Percentiles rank a stretch among this genome's conserved stretches.
Conservation (phyloP, 2,113 vertebrate genomes). For the Seriola aureovittata region DNA sequence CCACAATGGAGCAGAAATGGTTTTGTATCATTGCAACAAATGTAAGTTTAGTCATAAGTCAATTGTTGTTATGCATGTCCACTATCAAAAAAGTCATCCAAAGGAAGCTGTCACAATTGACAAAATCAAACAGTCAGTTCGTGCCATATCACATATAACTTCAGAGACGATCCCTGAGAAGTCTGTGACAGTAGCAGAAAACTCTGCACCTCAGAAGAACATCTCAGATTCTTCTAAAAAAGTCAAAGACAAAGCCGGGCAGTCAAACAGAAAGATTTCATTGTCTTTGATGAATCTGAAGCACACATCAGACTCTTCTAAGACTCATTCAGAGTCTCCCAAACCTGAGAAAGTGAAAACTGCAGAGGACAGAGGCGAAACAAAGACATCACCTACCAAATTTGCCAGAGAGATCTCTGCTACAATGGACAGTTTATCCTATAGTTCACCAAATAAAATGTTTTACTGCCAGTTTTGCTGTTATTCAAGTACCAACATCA, state of each 20-base stretch:
- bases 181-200: background rate
- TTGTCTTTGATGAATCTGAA: background rate
- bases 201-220: background rate
- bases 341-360: background rate
- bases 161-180: background rate
- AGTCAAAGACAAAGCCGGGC: background rate
- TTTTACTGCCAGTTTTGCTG: constrained; percentile 92
- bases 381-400: background rate
- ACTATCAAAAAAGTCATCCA: constrained; percentile 92
- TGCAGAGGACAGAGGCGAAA: background rate
- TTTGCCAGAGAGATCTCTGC: accelerated
- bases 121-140: constrained; percentile 59
- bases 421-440: background rate
- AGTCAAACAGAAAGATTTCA: background rate
- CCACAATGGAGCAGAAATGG: background rate
- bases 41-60: constrained; percentile 72
- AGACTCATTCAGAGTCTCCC: background rate
- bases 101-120: constrained; percentile 84
- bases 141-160: background rate
- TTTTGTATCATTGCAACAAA: constrained; percentile 55
- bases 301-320: background rate
- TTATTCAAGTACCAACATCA: constrained; percentile 88
- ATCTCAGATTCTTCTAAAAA: background rate
- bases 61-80: constrained; percentile 92
- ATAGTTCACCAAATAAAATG: constrained; percentile 33